Conservation (phyloP, 2,888 invertebrate species). For the Aleiodes alternator region DNA sequence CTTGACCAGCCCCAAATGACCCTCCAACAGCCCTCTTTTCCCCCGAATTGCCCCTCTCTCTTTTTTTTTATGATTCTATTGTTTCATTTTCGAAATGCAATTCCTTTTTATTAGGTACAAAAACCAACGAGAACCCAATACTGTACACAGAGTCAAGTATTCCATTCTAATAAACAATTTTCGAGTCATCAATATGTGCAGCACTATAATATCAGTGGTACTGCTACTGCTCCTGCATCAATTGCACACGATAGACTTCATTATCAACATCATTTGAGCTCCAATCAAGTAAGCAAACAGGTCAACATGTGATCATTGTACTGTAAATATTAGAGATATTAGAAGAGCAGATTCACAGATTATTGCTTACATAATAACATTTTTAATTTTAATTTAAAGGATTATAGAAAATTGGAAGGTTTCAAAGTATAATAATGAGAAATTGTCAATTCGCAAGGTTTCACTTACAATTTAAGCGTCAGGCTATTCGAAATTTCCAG, state of each 20-base stretch:
- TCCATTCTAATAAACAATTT: too few relatives aligned
- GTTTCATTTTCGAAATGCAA: neutral
- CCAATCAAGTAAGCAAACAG: slow-evolving; percentile 1
- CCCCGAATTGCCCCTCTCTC: neutral
- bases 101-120: neutral
- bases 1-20: slow-evolving; percentile 3
- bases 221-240: neutral
- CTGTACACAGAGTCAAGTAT: slow-evolving; percentile 8
- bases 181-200: neutral
- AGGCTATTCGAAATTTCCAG: too few relatives aligned
- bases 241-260: neutral
- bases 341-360: too few relatives aligned
- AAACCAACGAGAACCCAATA: slow-evolving; percentile 9
- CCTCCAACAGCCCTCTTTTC: neutral
- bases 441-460: too few relatives aligned
- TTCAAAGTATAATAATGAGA: too few relatives aligned
- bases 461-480: too few relatives aligned
- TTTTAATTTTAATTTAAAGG: too few relatives aligned
- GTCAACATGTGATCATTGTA: neutral
- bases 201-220: neutral
- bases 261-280: neutral
- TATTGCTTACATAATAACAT: too few relatives aligned
- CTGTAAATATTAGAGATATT: too few relatives aligned
- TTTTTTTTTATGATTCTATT: neutral
- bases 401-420: too few relatives aligned